Base-by-base conservation (phyloP, 2,797 vertebrate genomes). In the Rhinella marina region DNA sequence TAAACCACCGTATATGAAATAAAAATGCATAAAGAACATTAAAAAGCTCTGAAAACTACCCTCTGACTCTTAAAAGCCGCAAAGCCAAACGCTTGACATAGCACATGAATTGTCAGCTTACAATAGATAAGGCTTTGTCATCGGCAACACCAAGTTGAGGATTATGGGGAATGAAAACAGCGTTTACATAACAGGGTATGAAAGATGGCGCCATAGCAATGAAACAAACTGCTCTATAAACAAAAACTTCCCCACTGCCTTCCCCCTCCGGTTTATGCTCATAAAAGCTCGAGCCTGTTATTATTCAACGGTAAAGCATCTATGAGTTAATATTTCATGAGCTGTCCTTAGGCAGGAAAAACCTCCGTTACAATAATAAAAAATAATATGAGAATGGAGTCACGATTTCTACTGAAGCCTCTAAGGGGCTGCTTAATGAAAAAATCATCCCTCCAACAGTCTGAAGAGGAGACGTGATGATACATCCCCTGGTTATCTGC, bases 271-370 rank as follows among this genome's bases (percentile, higher is more conserved):
- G 11, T 73, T 57, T n/a, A 72, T 32, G 27, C 66, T 56, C 17
- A 72, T n/a, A 81, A 21, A 81, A n/a, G 13, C 25, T 12, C n/a
- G 17, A 23, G 56, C 12, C 19, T 70, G 64, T 54, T 72, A 27
- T 41, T 32, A 12, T n/a, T 75, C 27, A 73, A 41, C 57, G 52
- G 32, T 73, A 59, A 73, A 59, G 54, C 29, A n/a, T 61, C 29
- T 48, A 19, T 48, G 13, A 75, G 32, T 84, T 75, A 62, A 84
- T 84, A 75, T 61, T 84, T 84, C 62, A 84, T 84, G 70, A n/a
- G 27, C 12, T 57, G 29, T 76, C 82, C 32, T 76, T 19, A 27
- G 82, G 82, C 54, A 70, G 29, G 57, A 75, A n/a, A n/a, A 61
- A 48, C 54, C 23, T 61, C 61, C 14, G 61, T 56, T 32, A 70